These are phyloP conservation scores for Loripinus fragilis DNA, from an alignment of 2,888 invertebrate species.

Conservation along the genomic window DNA sequence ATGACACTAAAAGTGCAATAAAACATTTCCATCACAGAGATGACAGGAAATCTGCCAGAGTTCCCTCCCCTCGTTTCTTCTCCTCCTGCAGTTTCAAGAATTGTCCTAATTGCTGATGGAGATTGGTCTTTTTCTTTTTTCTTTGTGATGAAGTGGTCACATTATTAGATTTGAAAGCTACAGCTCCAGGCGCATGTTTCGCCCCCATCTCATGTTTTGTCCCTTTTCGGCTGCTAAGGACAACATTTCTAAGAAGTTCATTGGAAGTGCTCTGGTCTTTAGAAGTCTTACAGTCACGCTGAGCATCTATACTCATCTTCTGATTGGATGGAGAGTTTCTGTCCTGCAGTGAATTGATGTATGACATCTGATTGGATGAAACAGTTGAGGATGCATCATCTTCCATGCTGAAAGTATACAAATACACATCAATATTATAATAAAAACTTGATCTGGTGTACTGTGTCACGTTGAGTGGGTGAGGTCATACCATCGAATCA, in stretches of 20 bases:
- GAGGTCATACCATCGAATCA: no score
- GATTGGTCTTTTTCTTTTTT: constrained; percentile 28
- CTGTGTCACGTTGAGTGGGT: no score
- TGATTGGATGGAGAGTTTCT: background rate
- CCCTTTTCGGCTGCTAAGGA: background rate
- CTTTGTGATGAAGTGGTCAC: constrained; percentile 17
- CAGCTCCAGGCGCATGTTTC: no score
- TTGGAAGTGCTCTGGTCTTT: background rate
- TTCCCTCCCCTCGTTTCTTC: constrained; percentile 22
- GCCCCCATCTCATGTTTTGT: background rate
- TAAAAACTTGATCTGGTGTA: no score
- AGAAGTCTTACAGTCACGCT: background rate
- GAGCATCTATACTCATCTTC: background rate
- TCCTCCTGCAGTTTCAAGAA: constrained; percentile 39
- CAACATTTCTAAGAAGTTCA: background rate
- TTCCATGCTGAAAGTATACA: background rate
- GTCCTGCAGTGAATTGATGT: background rate
- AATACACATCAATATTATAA: no score
- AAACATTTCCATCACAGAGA: background rate
- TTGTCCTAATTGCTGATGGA: constrained; percentile 32
- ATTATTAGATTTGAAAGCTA: no score
- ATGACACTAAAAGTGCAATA: no score
- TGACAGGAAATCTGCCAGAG: constrained; percentile 42
- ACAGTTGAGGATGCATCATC: background rate
- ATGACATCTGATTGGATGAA: background rate